Evolutionary conservation across 1,140 invertebrate species (phyloP).

Genomic region (Drosophila sechellia): DNA sequence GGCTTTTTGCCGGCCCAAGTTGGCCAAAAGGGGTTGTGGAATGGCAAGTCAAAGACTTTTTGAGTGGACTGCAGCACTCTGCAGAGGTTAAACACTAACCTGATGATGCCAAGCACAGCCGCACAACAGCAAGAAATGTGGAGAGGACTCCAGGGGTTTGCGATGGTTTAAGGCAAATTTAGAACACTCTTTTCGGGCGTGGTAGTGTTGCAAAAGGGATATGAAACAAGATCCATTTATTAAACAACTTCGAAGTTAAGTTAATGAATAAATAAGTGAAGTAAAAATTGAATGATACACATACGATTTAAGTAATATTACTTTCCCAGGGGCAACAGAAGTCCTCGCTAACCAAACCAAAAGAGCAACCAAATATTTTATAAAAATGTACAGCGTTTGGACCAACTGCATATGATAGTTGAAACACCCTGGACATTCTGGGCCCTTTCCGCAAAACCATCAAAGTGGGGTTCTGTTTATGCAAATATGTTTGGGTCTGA

Average conservation of each 20-base stretch:
- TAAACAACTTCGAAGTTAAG: no score
- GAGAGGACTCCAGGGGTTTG: not conserved
- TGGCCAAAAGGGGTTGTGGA: constrained; percentile 25
- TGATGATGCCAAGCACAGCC: constrained; percentile 62
- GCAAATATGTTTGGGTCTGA: constrained; percentile 66
- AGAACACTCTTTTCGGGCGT: constrained; percentile 11
- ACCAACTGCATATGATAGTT: constrained; percentile 2
- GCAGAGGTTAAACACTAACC: constrained; percentile 77
- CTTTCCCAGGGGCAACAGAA: no score
- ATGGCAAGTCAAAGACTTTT: constrained; percentile 77
- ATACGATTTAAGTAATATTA: no score
- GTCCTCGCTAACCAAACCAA: no score
- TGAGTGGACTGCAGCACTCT: constrained; percentile 74
- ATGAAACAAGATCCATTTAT: no score
- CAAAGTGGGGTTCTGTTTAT: constrained; percentile 64
- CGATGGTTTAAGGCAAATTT: not conserved
- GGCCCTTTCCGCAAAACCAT: constrained; percentile 29
- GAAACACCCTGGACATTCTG: constrained; percentile 15
- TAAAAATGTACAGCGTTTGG: constrained; percentile 7
- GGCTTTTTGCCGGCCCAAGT: constrained; percentile 27
- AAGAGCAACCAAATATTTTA: constrained; percentile 19
- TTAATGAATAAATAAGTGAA: no score
- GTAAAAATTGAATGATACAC: no score
- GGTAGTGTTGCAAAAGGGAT: no score
- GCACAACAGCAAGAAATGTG: constrained; percentile 43